A percentile compares a stretch with the other conserved stretches of the same genome.
phyloP scores from a whole-genome alignment of 2,113 vertebrate species.

The Forbesichthys agassizii region DNA sequence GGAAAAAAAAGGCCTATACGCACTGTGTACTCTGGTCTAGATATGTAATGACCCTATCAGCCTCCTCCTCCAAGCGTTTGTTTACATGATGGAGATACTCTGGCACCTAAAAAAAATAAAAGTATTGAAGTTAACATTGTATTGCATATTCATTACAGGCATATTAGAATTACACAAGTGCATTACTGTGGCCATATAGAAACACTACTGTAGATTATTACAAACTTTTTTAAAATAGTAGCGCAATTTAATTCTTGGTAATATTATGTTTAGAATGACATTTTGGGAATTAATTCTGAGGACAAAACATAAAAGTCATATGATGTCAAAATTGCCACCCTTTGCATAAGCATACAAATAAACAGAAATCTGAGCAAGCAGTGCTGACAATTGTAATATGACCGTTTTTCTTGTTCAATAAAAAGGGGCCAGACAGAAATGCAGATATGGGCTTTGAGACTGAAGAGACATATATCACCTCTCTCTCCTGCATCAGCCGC shows the following conservation, averaged over 20 bases:
- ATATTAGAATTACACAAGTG: no score
- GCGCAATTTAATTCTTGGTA: no score
- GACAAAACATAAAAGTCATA: no score
- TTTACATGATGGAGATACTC: conserved; percentile 98
- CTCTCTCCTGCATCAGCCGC: conserved; percentile 98
- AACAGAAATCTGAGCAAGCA: neutral
- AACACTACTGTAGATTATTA: no score
- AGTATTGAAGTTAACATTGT: neutral
- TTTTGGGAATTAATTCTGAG: no score
- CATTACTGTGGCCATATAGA: no score
- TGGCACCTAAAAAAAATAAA: conserved; percentile 84
- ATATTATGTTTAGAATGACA: no score
- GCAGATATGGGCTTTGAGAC: neutral
- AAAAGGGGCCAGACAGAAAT: no score
- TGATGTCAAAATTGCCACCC: no score
- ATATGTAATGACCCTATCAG: conserved; percentile 97
- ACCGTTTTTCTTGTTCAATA: neutral
- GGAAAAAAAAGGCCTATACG: conserved; percentile 58
- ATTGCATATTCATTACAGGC: no score
- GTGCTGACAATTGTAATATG: neutral
- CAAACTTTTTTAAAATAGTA: no score
- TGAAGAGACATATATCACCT: conserved; percentile 78
- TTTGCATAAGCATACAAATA: neutral
- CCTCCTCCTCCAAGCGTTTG: conserved; percentile 97
- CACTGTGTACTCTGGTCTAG: conserved; percentile 99